Percentiles rank a stretch among this genome's conserved stretches.
Conservation (phyloP, 1,140 invertebrate genomes). For the Dendroctonus ponderosae region DNA sequence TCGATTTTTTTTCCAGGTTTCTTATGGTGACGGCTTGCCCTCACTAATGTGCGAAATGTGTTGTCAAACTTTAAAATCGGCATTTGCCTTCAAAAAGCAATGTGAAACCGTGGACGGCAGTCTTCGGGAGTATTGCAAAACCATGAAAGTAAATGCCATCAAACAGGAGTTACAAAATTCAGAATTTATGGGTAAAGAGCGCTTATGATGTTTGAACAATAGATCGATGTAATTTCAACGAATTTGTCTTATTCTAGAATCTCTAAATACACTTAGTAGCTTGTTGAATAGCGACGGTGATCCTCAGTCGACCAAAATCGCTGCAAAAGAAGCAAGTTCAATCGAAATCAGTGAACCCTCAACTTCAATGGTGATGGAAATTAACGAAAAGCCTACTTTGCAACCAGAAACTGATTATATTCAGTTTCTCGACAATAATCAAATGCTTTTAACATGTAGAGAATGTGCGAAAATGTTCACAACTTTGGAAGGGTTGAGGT, state of each 20-base stretch:
- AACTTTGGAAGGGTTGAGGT: constrained; percentile 43
- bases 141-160: constrained; percentile 41
- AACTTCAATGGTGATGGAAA: background rate
- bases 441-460: constrained; percentile 44
- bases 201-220: background rate
- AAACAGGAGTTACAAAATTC: constrained; percentile 42
- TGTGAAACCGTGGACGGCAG: constrained; percentile 43
- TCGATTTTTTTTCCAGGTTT: constrained; percentile 36
- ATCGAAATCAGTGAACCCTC: constrained; percentile 13
- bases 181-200: constrained; percentile 38
- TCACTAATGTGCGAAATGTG: constrained; percentile 45
- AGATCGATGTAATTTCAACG: background rate
- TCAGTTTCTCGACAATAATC: constrained; percentile 45
- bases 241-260: constrained; percentile 25
- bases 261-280: constrained; percentile 34
- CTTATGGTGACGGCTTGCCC: constrained; percentile 43
- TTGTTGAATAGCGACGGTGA: constrained; percentile 20
- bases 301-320: constrained; percentile 15
- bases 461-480: constrained; percentile 47
- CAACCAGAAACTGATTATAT: constrained; percentile 42
- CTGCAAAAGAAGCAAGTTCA: constrained; percentile 7
- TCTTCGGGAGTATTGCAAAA: constrained; percentile 43
- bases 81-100: constrained; percentile 45
- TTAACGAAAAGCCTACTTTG: constrained; percentile 11
- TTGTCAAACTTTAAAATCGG: constrained; percentile 41